These are phyloP conservation scores for Scaptomyza graminum DNA, from an alignment of 1,140 invertebrate genomes.

Conservation along the genomic window DNA sequence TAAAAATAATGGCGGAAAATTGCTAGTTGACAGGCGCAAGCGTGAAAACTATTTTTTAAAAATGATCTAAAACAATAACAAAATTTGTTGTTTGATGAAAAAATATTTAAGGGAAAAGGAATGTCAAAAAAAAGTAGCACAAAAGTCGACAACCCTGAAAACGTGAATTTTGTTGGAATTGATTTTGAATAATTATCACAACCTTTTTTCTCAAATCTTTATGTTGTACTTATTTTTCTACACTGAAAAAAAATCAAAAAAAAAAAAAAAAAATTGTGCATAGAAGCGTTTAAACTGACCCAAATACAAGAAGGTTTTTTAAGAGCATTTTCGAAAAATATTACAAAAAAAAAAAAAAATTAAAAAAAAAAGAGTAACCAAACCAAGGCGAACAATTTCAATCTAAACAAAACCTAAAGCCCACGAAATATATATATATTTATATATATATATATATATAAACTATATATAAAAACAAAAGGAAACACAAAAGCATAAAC, in stretches of 20 bases:
- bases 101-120: not conserved
- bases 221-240: constrained; percentile 50
- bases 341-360: constrained; percentile 34
- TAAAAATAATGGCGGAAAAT: constrained; percentile 6
- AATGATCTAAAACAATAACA: constrained; percentile 11
- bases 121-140: constrained; percentile 17
- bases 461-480: constrained; percentile 44
- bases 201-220: constrained; percentile 18
- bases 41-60: constrained; percentile 14
- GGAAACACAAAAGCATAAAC: constrained; percentile 50
- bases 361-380: constrained; percentile 21
- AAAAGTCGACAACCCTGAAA: constrained; percentile 34
- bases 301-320: constrained; percentile 58
- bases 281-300: constrained; percentile 10
- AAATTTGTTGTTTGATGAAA: constrained; percentile 27
- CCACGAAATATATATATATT: constrained; percentile 72
- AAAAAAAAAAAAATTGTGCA: constrained; percentile 6
- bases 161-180: constrained; percentile 44
- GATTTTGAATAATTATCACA: constrained; percentile 24
- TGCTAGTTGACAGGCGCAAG: not conserved
- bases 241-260: constrained; percentile 13
- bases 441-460: constrained; percentile 72
- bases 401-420: constrained; percentile 74
- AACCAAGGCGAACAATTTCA: constrained; percentile 70
- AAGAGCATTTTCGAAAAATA: constrained; percentile 78